Evolutionary conservation across 2,113 vertebrate species (phyloP).

Genomic region (Hippocampus mohnikei): DNA sequence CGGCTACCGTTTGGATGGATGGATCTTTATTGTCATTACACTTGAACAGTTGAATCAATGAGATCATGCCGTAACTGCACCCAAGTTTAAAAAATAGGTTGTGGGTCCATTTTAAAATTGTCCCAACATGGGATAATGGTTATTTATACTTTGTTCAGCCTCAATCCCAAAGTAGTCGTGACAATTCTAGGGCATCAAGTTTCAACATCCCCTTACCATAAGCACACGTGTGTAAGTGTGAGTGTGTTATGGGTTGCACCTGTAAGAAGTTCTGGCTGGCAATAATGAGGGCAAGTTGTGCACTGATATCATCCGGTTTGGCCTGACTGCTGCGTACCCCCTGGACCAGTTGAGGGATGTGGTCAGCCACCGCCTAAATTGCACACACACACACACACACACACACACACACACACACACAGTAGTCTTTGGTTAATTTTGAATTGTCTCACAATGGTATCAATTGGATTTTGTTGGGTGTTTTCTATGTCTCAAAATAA

Average conservation of each 20-base stretch:
- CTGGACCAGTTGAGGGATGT: slow-evolving; percentile 96
- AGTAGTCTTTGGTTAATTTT: neutral
- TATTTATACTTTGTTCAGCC: slow-evolving; percentile 54
- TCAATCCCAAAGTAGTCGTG: slow-evolving; percentile 20
- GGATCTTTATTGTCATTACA: no score
- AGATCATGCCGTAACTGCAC: slow-evolving; percentile 5
- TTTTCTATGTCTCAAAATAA: neutral
- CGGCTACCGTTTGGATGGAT: neutral
- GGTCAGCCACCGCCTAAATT: slow-evolving; percentile 87
- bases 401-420: no score
- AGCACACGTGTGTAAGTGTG: neutral
- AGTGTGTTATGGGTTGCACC: slow-evolving; percentile 63
- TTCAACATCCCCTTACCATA: slow-evolving; percentile 14
- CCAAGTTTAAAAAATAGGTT: slow-evolving; percentile 40
- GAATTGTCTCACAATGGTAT: neutral
- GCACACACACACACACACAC: no score
- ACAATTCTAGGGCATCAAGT: slow-evolving; percentile 10
- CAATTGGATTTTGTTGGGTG: neutral
- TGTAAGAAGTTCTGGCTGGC: slow-evolving; percentile 97
- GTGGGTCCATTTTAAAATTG: slow-evolving; percentile 40
- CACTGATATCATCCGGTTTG: slow-evolving; percentile 89
- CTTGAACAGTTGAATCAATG: neutral
- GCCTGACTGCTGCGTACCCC: slow-evolving; percentile 93
- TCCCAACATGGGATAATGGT: slow-evolving; percentile 27
- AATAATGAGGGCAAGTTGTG: slow-evolving; percentile 90